Percentiles rank a stretch among this genome's conserved stretches.
Evolutionary conservation across 2,888 invertebrate genomes (phyloP).

Genomic region (Hypomecis punctinalis): DNA sequence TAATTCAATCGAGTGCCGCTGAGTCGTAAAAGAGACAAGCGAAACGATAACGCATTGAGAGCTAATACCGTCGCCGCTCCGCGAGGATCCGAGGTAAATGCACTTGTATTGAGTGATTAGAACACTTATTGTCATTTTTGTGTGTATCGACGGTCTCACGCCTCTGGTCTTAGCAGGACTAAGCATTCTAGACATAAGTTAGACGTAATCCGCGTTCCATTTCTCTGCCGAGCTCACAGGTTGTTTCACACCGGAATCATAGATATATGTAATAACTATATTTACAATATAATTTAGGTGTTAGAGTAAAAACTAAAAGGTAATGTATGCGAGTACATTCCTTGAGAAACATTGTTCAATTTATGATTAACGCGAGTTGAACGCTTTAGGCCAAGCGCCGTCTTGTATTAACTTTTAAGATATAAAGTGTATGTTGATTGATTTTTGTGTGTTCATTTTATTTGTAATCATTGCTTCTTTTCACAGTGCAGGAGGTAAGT

Average conservation of each 20-base stretch:
- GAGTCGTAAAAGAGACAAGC: slow-evolving; percentile 68
- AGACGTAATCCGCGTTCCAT: slow-evolving; percentile 44
- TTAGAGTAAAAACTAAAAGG: slow-evolving; percentile 63
- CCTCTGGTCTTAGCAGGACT: slow-evolving; percentile 27
- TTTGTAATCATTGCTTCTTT: slow-evolving; percentile 80
- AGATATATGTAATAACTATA: slow-evolving; percentile 65
- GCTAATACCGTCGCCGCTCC: slow-evolving; percentile 61
- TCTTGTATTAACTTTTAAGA: slow-evolving; percentile 82
- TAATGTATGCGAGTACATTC: slow-evolving; percentile 74
- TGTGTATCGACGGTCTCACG: slow-evolving; percentile 30
- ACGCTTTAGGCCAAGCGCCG: slow-evolving; percentile 61
- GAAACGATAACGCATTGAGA: slow-evolving; percentile 44
- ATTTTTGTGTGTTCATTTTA: slow-evolving; percentile 81
- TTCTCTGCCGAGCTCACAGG: slow-evolving; percentile 60
- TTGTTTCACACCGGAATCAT: slow-evolving; percentile 53
- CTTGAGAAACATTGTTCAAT: slow-evolving; percentile 68
- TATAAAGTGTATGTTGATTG: slow-evolving; percentile 85
- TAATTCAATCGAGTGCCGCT: slow-evolving; percentile 68
- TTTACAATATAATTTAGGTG: slow-evolving; percentile 62
- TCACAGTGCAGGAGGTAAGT: slow-evolving; percentile 81
- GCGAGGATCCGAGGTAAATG: slow-evolving; percentile 79
- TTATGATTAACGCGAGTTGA: slow-evolving; percentile 47
- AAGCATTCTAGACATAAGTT: slow-evolving; percentile 37
- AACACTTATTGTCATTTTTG: slow-evolving; percentile 40
- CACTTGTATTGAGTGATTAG: slow-evolving; percentile 73